Percentiles rank a stretch among this genome's conserved stretches.
phyloP scores from a whole-genome alignment of 1,140 invertebrate species.

The Saxidomus purpurata region DNA sequence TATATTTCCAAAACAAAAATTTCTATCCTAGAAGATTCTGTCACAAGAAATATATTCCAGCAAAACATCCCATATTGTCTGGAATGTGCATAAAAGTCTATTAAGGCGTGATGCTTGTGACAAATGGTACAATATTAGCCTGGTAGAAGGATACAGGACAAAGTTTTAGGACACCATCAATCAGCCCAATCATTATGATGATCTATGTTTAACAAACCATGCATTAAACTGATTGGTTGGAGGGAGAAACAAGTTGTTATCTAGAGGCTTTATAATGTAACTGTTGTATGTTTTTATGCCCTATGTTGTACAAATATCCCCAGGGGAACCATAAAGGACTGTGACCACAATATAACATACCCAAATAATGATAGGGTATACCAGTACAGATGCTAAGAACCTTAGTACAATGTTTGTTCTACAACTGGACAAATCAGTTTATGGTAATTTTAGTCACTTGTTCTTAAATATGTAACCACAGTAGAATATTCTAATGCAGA shows the following conservation, averaged over 20 bases:
- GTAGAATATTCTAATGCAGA: no score
- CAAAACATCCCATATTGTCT: background rate
- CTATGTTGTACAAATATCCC: conserved; percentile 11
- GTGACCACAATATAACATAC: background rate
- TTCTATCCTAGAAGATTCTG: background rate
- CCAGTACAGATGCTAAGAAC: no score
- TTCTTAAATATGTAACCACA: no score
- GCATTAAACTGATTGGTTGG: background rate
- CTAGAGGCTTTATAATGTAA: background rate
- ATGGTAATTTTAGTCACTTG: no score
- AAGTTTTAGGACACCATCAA: background rate
- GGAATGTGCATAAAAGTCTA: background rate
- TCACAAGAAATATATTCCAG: background rate
- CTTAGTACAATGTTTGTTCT: no score
- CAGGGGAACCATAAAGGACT: background rate
- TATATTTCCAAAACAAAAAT: background rate
- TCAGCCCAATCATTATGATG: background rate
- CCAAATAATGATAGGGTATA: background rate
- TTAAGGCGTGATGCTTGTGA: background rate
- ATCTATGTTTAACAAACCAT: background rate
- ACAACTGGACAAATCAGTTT: no score
- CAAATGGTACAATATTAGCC: background rate
- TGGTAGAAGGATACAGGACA: background rate
- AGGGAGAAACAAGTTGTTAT: background rate
- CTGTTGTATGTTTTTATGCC: background rate